phyloP scores from a whole-genome alignment of 1,140 invertebrate genomes.

The Drosophila busckii region DNA sequence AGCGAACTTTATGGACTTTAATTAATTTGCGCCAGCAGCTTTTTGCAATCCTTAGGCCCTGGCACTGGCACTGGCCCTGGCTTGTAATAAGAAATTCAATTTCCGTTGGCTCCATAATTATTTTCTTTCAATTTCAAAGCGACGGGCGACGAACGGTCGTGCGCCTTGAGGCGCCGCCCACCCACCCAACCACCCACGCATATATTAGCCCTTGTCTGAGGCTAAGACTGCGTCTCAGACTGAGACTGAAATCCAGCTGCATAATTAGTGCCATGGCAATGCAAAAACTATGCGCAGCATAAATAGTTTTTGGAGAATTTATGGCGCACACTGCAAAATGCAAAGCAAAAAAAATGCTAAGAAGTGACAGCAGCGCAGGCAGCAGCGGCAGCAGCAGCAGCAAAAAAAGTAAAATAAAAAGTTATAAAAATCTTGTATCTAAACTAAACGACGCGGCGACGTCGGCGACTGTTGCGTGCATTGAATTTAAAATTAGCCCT shows the following conservation, averaged over 20 bases:
- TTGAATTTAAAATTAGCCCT: constrained; percentile 68
- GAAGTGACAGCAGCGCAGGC: neutral
- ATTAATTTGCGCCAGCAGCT: constrained; percentile 51
- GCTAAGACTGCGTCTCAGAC: constrained; percentile 21
- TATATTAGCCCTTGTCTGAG: constrained; percentile 26
- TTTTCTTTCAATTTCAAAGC: constrained; percentile 76
- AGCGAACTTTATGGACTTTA: constrained; percentile 59
- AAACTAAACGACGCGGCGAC: constrained; percentile 43
- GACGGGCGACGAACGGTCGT: constrained; percentile 34
- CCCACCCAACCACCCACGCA: constrained; percentile 46
- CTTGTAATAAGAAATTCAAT: constrained; percentile 73
- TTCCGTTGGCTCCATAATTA: constrained; percentile 73
- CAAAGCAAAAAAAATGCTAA: constrained; percentile 8
- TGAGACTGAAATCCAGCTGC: constrained; percentile 53
- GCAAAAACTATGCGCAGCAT: constrained; percentile 50
- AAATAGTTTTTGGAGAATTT: constrained; percentile 63
- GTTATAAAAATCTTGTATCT: too few species aligned
- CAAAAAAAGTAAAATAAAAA: constrained; percentile 11
- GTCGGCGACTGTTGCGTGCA: constrained; percentile 68
- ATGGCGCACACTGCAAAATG: constrained; percentile 22
- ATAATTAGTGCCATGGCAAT: constrained; percentile 58
- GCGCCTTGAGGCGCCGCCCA: constrained; percentile 18
- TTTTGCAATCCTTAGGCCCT: neutral
- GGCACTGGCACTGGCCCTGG: neutral
- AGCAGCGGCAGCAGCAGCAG: neutral